Percentiles rank a stretch among this genome's conserved stretches.
phyloP scores from a whole-genome alignment of 2,888 invertebrate species.

The Latrodectus elegans region DNA sequence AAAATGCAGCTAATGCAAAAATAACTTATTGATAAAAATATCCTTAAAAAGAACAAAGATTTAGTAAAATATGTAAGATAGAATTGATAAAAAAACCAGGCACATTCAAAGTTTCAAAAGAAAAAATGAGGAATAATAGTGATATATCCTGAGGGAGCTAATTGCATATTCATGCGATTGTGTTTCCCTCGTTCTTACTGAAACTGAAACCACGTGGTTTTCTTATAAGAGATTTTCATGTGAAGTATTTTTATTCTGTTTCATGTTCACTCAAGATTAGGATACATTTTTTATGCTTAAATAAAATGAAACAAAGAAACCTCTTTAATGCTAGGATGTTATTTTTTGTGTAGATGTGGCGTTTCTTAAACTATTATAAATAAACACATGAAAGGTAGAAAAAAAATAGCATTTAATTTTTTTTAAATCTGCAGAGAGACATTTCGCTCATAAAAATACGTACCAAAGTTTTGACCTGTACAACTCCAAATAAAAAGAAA shows the following conservation, averaged over 20 bases:
- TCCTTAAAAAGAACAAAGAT: conserved; percentile 32
- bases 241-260: conserved; percentile 9
- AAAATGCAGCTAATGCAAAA: conserved; percentile 18
- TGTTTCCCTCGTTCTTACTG: conserved; percentile 17
- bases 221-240: conserved; percentile 22
- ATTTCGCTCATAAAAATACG: background rate
- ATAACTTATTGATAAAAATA: conserved; percentile 13
- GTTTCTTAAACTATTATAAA: conserved; percentile 9
- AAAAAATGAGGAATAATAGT: conserved; percentile 21
- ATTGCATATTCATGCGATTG: conserved; percentile 48
- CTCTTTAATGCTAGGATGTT: background rate
- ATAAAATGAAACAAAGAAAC: conserved; percentile 7
- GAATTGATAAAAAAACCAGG: background rate
- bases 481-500: no score
- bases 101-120: background rate
- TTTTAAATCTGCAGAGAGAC: background rate
- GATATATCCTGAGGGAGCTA: conserved; percentile 38
- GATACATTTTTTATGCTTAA: conserved; percentile 8
- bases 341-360: conserved; percentile 9
- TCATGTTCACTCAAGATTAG: conserved; percentile 10
- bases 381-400: conserved; percentile 24
- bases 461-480: background rate
- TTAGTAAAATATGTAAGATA: conserved; percentile 25
- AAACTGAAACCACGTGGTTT: conserved; percentile 41
- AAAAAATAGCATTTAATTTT: background rate